These are phyloP conservation scores for Pecten maximus DNA, from an alignment of 2,888 invertebrate genomes.

Conservation along the genomic window DNA sequence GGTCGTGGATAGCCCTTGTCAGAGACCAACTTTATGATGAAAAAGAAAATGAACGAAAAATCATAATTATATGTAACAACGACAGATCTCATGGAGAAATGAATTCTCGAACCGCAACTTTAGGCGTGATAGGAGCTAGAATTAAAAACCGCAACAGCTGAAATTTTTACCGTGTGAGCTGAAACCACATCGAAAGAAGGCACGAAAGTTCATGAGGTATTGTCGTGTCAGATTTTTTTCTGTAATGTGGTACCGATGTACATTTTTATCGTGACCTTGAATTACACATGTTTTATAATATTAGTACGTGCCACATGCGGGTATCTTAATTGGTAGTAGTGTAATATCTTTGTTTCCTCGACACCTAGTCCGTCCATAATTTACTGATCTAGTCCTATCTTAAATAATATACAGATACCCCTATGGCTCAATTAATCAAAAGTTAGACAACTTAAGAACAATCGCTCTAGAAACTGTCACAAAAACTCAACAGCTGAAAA, in stretches of 20 bases:
- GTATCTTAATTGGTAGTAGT: not conserved
- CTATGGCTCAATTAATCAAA: not conserved
- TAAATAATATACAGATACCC: not conserved
- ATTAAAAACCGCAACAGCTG: not conserved
- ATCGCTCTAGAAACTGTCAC: not conserved
- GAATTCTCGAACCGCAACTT: not conserved
- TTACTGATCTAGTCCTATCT: not conserved
- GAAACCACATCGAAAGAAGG: not conserved
- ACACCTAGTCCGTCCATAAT: not conserved
- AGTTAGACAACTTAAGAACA: not conserved
- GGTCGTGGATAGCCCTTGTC: not conserved
- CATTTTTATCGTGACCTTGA: too few species aligned
- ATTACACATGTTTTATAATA: not conserved
- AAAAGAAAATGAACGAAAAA: not conserved
- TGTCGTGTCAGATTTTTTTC: too few species aligned
- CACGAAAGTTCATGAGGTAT: too few species aligned
- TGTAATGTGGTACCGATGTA: too few species aligned
- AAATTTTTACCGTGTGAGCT: not conserved
- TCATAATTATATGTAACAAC: not conserved
- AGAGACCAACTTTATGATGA: not conserved
- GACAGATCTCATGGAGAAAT: not conserved
- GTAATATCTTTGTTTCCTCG: not conserved
- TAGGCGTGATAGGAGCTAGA: not conserved
- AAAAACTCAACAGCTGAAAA: not conserved
- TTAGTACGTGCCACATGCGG: not conserved